phyloP scores from a whole-genome alignment of 2,797 vertebrate species.

The Cyclura pinguis region DNA sequence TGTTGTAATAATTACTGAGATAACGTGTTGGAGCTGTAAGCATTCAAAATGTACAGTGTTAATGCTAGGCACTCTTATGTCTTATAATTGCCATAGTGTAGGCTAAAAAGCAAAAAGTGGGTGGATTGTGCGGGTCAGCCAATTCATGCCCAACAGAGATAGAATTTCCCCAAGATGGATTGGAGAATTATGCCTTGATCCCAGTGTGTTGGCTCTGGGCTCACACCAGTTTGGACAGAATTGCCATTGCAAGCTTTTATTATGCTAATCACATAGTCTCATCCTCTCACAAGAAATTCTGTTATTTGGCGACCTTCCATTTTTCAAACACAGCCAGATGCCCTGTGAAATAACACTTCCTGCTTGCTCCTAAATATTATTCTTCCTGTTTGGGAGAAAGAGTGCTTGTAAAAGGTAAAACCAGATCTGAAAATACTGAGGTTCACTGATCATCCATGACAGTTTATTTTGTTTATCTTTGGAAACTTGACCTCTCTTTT shows the following conservation, averaged over 20 bases:
- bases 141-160: constrained; percentile 23
- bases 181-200: constrained; percentile 18
- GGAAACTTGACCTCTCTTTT: not conserved
- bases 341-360: constrained; percentile 32
- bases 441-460: not conserved
- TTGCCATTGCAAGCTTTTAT: constrained; percentile 34
- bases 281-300: not conserved
- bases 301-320: constrained; percentile 36
- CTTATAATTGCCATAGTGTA: not conserved
- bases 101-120: constrained; percentile 13
- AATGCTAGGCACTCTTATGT: not conserved
- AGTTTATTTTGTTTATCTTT: not conserved
- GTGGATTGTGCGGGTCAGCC: not conserved
- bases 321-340: constrained; percentile 39
- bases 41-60: not conserved
- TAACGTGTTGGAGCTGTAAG: not conserved
- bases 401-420: not conserved
- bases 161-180: constrained; percentile 18
- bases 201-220: constrained; percentile 5
- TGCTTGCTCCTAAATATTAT: constrained; percentile 33
- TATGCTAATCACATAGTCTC: constrained; percentile 10
- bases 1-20: not conserved
- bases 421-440: not conserved
- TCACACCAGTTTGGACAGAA: not conserved
- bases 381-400: constrained; percentile 22